Evolutionary conservation across 2,113 vertebrate species (phyloP).

Genomic region (Tringa solitaria): DNA sequence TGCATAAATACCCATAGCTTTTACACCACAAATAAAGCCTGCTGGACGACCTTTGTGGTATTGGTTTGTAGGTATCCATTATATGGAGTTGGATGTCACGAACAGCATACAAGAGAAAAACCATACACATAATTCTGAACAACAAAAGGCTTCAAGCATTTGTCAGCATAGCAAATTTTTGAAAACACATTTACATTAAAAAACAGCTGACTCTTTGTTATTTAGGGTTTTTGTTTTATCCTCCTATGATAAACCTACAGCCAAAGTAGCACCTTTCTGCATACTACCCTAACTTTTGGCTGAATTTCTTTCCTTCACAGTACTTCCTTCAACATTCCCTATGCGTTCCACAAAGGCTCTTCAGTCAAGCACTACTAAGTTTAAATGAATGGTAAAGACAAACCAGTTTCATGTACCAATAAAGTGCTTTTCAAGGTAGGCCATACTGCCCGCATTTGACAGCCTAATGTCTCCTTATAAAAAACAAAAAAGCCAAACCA

Average conservation of each 20-base stretch:
- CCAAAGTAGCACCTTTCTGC: background rate
- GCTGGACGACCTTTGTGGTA: background rate
- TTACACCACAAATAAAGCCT: background rate
- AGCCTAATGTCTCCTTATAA: background rate
- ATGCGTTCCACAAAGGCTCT: accelerated
- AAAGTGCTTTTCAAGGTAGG: background rate
- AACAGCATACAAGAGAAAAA: background rate
- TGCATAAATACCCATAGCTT: background rate
- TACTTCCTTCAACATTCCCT: background rate
- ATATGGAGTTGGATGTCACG: background rate
- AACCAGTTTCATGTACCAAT: background rate
- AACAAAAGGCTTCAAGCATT: background rate
- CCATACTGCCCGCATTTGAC: background rate
- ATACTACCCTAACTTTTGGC: background rate
- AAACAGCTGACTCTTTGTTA: background rate
- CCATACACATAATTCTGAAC: background rate
- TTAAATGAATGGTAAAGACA: background rate
- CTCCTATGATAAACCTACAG: background rate
- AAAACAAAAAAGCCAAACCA: background rate
- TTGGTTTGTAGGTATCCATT: background rate
- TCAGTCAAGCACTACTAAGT: background rate
- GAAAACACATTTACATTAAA: background rate
- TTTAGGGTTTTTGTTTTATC: background rate
- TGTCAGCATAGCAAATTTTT: background rate
- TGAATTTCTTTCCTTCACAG: background rate